Evolutionary conservation across 1,140 invertebrate genomes (phyloP), one percentile per base, ranked within the genome.

Genomic region (Sminthurides bifidus): DNA sequence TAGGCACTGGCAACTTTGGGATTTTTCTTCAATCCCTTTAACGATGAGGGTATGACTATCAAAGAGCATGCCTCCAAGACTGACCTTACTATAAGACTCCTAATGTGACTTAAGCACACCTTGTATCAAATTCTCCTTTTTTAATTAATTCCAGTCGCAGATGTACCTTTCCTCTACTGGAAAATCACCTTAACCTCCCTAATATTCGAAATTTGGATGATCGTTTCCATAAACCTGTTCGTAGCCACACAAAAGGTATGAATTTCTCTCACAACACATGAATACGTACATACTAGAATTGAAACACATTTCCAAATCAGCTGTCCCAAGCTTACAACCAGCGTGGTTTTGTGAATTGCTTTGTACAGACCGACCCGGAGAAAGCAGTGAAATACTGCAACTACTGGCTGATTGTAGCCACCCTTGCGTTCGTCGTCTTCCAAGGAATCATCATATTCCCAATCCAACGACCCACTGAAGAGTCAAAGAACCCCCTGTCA

Each of bases 11-110:
- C 44, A 10, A 46, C 44, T 5, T 19, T 46, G 6, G 44, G 44
- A 46, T 46, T 46, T 26, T 46, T 46, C 21, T 46, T 46, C 44
- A 46, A 46, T 19, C 44, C 44, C 10, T 46, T 46, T 29, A 46
- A 46, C 21, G 44, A 46, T 46, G 44, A 23, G 21, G 41, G 41
- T 43, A n/a, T n/a, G n/a, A n/a, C n/a, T n/a, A n/a, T n/a, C n/a
- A n/a, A n/a, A n/a, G n/a, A n/a, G n/a, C n/a, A n/a, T n/a, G n/a
- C n/a, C n/a, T n/a, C n/a, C n/a, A n/a, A n/a, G n/a, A n/a, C n/a
- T n/a, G n/a, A n/a, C n/a, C n/a, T n/a, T n/a, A n/a, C n/a, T n/a
- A n/a, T n/a, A n/a, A n/a, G n/a, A n/a, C n/a, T n/a, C n/a, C n/a
- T n/a, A n/a, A n/a, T n/a, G n/a, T n/a, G n/a, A n/a, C n/a, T n/a